Conservation (phyloP, 2,113 vertebrate species). For the Nerophis lumbriciformis region DNA sequence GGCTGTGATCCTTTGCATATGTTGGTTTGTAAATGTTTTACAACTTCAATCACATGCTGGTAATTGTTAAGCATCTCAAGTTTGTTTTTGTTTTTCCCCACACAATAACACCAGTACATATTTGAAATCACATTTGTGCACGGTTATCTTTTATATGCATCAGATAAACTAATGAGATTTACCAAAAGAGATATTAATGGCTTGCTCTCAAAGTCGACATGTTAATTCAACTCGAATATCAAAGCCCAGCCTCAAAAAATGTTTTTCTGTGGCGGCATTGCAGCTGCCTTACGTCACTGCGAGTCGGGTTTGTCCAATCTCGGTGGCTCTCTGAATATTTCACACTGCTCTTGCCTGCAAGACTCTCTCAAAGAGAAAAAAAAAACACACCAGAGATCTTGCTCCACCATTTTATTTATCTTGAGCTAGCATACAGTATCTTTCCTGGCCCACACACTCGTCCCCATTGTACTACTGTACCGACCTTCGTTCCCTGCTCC, state of each 20-base stretch:
- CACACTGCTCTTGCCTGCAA: conserved; percentile 41
- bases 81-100: too few species aligned
- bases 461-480: conserved; percentile 2
- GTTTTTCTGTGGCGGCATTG: conserved; percentile 40
- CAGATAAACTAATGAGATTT: conserved; percentile 37
- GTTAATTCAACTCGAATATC: conserved; percentile 32
- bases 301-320: conserved; percentile 39
- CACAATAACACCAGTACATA: too few species aligned
- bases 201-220: conserved; percentile 35
- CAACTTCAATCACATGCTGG: too few species aligned
- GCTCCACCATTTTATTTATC: conserved; percentile 30
- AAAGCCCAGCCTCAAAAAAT: conserved; percentile 31
- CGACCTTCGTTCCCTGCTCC: conserved; percentile 20
- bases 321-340: conserved; percentile 63
- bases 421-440: neutral
- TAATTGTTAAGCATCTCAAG: too few species aligned
- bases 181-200: conserved; percentile 25
- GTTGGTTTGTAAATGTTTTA: too few species aligned
- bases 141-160: conserved; percentile 8
- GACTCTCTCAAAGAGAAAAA: conserved; percentile 43
- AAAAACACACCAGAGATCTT: conserved; percentile 49
- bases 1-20: too few species aligned
- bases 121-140: too few species aligned
- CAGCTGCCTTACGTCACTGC: conserved; percentile 58
- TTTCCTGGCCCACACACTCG: neutral